Evolutionary conservation across 2,797 vertebrate species (phyloP), one percentile per base, ranked within the genome.

Genomic region (Enteromius anoplus): DNA sequence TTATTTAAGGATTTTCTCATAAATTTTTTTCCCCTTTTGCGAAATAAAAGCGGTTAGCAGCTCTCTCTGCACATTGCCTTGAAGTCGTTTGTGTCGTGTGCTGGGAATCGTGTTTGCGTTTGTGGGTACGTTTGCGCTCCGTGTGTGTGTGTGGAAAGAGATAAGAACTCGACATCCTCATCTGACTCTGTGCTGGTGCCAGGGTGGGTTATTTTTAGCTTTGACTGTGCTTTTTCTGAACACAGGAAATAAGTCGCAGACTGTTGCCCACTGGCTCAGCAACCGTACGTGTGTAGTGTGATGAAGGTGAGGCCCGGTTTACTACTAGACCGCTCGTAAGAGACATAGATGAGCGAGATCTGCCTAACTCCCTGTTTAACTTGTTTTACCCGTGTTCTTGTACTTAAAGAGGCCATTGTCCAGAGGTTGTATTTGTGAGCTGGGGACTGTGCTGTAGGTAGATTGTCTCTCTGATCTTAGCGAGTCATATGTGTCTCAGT

Each of bases 181-280:
- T 81, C 49, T 72, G 51, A 73, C 77, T 78, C 7, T 12, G 21
- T 81, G 78, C 68, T n/a, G n/a, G 21, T 81, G 84, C 73, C 84
- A 82, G 79, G n/a, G 10, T 55, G 55, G 19, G 58, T 85, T 26
- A 85, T 85, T 85, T 85, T 82, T 85, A 85, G 84, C 32, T 15
- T 47, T 60, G 65, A 45, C 68, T 71, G 37, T 80, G 55, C 84
- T 78, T 72, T 85, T 85, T 85, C 60, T 82, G 80, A 64, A 66
- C 58, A 58, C 84, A 82, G 84, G 80, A 82, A 78, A 71, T 65
- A 9, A 58, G 80, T 37, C 21, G 10, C 45, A 72, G 47, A 76
- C 66, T 2, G 23, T 76, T 76, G 73, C 64, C 81, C 26, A 69
- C 73, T 69, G 73, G 73, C 51, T 49, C 60, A 40, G 71, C 60